phyloP scores from a whole-genome alignment of 2,113 vertebrate species.

The Prionailurus viverrinus region DNA sequence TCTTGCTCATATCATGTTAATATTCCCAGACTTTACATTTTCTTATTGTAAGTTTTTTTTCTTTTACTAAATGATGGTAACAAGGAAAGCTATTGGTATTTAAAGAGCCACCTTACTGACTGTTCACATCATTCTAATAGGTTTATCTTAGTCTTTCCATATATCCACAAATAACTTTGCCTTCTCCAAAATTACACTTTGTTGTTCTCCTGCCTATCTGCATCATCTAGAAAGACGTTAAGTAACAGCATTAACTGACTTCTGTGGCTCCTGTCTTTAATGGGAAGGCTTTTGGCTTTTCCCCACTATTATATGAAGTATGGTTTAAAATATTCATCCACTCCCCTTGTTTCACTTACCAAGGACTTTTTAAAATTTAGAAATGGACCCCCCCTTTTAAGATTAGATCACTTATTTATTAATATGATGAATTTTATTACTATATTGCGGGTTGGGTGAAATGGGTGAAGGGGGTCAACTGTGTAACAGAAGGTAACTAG shows the following conservation, averaged over 20 bases:
- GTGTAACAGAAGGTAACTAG: neutral
- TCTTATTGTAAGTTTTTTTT: neutral
- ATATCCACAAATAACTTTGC: neutral
- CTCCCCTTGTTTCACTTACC: conserved; percentile 1
- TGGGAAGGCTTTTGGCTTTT: neutral
- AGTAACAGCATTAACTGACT: conserved; percentile 1
- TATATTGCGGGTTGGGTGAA: neutral
- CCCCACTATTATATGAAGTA: neutral
- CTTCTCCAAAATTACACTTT: conserved; percentile 14
- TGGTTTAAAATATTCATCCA: conserved; percentile 50
- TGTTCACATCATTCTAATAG: neutral
- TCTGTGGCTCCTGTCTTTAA: conserved; percentile 21
- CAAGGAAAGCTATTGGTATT: neutral
- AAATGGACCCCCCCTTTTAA: neutral
- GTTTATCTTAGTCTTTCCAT: conserved; percentile 16
- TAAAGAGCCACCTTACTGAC: neutral
- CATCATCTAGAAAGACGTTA: conserved; percentile 3
- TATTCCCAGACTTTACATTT: neutral
- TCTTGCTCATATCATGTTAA: neutral
- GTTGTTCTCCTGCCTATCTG: neutral
- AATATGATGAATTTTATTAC: neutral
- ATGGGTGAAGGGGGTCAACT: neutral
- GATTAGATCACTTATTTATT: conserved; percentile 21
- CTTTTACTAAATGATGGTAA: neutral
- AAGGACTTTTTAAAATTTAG: neutral